These are phyloP conservation scores for Xenopus borealis DNA, from an alignment of 2,113 vertebrate genomes.

Conservation along the genomic window DNA sequence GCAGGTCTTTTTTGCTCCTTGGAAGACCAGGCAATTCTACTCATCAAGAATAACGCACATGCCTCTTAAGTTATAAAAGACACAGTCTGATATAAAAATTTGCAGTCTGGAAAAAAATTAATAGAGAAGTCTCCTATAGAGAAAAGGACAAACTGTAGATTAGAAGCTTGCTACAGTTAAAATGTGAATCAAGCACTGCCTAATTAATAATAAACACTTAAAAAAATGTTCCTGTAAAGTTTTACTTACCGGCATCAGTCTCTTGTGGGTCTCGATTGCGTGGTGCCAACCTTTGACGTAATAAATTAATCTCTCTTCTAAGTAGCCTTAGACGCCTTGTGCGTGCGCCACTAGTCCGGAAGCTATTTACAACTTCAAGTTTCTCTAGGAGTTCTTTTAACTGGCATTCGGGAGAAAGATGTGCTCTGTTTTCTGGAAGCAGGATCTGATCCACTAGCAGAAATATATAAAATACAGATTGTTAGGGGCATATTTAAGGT, in stretches of 20 bases:
- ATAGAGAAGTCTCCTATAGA: no score
- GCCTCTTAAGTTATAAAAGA: no score
- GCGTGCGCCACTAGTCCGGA: conserved; percentile 86
- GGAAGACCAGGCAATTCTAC: no score
- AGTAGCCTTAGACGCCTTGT: conserved; percentile 86
- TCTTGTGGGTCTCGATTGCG: conserved; percentile 61
- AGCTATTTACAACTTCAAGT: conserved; percentile 85
- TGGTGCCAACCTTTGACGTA: conserved; percentile 81
- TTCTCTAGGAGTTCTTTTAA: conserved; percentile 94
- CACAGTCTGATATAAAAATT: no score
- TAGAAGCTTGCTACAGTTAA: no score
- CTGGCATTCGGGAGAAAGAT: conserved; percentile 86
- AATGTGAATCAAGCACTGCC: no score
- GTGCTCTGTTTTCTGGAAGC: conserved; percentile 86
- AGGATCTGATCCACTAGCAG: conserved; percentile 90
- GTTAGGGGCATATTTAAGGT: background rate
- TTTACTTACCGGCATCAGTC: background rate
- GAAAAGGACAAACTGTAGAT: no score
- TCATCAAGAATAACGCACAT: no score
- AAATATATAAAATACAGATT: background rate
- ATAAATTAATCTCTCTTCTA: conserved; percentile 84
- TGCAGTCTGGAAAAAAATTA: no score
- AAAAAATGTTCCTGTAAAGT: no score
- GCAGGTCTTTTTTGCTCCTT: no score
- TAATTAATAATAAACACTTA: no score